Evolutionary conservation across 2,888 invertebrate species (phyloP), one percentile per base, ranked within the genome.

Genomic region (Adineta ricciae): DNA sequence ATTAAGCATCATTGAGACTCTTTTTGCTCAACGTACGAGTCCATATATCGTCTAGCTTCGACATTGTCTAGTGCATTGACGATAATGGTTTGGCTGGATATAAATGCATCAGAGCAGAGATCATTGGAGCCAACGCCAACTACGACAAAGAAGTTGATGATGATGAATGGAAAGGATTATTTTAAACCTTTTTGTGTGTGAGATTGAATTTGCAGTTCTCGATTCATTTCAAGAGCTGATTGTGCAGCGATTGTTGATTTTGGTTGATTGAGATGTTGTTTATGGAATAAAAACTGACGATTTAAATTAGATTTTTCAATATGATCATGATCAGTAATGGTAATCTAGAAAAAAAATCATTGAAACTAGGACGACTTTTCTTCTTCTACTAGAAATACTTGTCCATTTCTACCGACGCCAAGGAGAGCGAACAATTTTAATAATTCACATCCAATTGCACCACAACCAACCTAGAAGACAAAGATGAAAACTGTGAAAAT

Each of bases 391-490:
- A 46, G 11, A 8, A 46, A 38, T 84, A 88, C 88, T 87, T 88
- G 84, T 78, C 89, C 89, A 46, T 87, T 84, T 9, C 84, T 86
- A 9, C 87, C 88, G 1, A 90, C 87, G 27, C 90, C 90, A 82
- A 90, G 86, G 85, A 90, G 84, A 24, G 91, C 90, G 87, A 90
- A 90, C 84, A 90, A 89, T 88, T 91, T 91, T 86, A 91, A 87
- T 88, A 91, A 88, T 86, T 91, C 91, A 88, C 91, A 91, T 49
- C 91, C 91, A 84, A 91, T 91, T n/a, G 91, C 91, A 46, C 91
- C 91, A 88, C 90, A 90, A 0, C 91, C 91, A 84, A 91, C 89
- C 90, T 90, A 84, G 9, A 87, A 84, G 83, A 0, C 27, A 36
- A 83, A 84, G 46, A 24, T 19, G n/a, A 54, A 24, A 83, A 16